Evolutionary conservation across 2,113 vertebrate species (phyloP).

Genomic region (Haemorhous mexicanus): DNA sequence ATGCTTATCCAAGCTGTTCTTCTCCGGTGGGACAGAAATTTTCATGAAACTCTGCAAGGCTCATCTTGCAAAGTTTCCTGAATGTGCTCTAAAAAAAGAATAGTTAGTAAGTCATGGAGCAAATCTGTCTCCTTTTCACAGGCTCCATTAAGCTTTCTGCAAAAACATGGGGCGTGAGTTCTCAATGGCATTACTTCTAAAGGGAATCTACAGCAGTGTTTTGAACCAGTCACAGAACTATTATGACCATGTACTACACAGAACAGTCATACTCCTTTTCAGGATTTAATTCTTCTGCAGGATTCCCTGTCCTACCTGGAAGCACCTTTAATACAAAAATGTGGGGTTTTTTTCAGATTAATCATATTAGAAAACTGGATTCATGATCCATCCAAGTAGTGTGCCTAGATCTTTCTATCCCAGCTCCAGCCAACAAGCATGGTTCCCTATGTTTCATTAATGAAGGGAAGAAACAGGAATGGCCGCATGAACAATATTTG

Average conservation of each 20-base stretch:
- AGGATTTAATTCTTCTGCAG: background rate
- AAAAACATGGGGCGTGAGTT: background rate
- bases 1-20: conserved; percentile 33
- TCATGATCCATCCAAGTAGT: background rate
- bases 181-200: background rate
- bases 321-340: background rate
- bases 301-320: background rate
- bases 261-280: background rate
- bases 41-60: conserved; percentile 11
- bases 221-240: background rate
- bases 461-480: background rate
- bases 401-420: background rate
- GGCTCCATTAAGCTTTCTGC: background rate
- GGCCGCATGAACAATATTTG: background rate
- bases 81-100: background rate
- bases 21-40: conserved; percentile 24
- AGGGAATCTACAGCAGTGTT: background rate
- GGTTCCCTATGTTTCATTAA: background rate
- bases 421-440: background rate
- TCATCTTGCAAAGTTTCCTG: conserved; percentile 40
- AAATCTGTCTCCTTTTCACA: background rate
- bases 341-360: background rate
- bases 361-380: background rate
- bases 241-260: background rate
- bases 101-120: background rate